Evolutionary conservation across 1,140 invertebrate genomes (phyloP), one percentile per base, ranked within the genome.

Genomic region (Aphis craccivora): DNA sequence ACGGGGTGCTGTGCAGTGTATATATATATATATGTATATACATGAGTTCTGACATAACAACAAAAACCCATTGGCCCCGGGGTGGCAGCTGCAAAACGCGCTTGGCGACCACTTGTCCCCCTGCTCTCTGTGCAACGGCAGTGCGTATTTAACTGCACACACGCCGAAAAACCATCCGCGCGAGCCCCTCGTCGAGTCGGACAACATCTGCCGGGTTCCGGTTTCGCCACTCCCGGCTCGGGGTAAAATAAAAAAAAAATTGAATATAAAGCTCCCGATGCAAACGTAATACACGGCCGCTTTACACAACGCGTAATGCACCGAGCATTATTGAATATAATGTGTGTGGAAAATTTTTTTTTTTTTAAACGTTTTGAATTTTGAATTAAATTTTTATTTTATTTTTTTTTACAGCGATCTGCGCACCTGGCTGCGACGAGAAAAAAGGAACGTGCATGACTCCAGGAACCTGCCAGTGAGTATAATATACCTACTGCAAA

Each of bases 381-480:
- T 94, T 95, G 95, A 95, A 95, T 95, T 95, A 95, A 95, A 93
- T 94, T 94, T 95, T 95, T 95, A 95, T 95, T 95, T 95, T 94
- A 96, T 40, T 89, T 89, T 90, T 76, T 90, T 93, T 84, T 98
- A 95, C 97, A 99, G 98, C 98, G 95, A 97, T 97, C 95, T 99
- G 99, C 96, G 96, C 97, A 95, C 97, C 98, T 95, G 98, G 98
- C 95, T 99, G 99, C 96, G 97, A 98, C 95, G 95, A 96, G 91
- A 96, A 97, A 95, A 98, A 99, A 96, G 99, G 99, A 95, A 97
- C 97, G 95, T 99, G 99, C 96, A 97, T 96, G 94, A 96, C 97
- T 95, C 98, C 99, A 94, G 98, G 98, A 96, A 98, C 99, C 96
- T 99, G 98, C 98, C 97, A 96, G 98, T 99, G 97, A 98, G 98